Percentiles rank a stretch among this genome's conserved stretches.
Conservation (phyloP, 2,113 vertebrate genomes). For the Ictalurus furcatus region DNA sequence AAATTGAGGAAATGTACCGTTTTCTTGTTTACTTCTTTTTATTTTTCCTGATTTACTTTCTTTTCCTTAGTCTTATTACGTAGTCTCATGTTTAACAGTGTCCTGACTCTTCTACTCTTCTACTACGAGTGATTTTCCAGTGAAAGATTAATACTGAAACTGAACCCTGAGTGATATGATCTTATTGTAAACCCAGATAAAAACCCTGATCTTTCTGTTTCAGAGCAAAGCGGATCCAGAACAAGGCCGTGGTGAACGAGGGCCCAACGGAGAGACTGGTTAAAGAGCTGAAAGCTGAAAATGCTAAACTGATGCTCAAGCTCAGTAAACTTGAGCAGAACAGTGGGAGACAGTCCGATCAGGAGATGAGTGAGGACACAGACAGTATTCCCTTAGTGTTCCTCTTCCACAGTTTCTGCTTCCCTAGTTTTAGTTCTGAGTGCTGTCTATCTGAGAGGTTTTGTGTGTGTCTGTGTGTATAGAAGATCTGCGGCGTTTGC, state of each 20-base stretch:
- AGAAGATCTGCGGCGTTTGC: conserved; percentile 75
- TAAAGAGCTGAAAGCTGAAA: conserved; percentile 80
- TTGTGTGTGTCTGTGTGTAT: conserved; percentile 17
- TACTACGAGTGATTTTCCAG: background rate
- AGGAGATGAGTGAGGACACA: conserved; percentile 72
- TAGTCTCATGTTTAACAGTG: background rate
- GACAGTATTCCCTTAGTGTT: background rate
- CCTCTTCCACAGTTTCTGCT: background rate
- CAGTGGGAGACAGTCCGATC: conserved; percentile 70
- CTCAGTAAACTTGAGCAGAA: conserved; percentile 72
- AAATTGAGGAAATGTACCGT: too few species aligned
- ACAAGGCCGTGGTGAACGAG: conserved; percentile 82
- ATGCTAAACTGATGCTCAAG: conserved; percentile 67
- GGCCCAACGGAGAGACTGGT: conserved; percentile 78
- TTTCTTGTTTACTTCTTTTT: background rate
- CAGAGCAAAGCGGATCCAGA: conserved; percentile 86
- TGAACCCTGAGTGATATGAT: background rate
- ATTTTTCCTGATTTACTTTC: background rate
- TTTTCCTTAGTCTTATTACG: background rate
- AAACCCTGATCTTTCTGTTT: background rate
- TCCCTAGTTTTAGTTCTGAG: background rate
- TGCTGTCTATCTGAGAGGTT: background rate
- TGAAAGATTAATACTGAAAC: background rate
- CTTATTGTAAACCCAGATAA: background rate
- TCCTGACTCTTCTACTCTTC: background rate